These are phyloP conservation scores for Scaptomyza flava DNA, from an alignment of 2,888 invertebrate genomes.

Conservation along the genomic window DNA sequence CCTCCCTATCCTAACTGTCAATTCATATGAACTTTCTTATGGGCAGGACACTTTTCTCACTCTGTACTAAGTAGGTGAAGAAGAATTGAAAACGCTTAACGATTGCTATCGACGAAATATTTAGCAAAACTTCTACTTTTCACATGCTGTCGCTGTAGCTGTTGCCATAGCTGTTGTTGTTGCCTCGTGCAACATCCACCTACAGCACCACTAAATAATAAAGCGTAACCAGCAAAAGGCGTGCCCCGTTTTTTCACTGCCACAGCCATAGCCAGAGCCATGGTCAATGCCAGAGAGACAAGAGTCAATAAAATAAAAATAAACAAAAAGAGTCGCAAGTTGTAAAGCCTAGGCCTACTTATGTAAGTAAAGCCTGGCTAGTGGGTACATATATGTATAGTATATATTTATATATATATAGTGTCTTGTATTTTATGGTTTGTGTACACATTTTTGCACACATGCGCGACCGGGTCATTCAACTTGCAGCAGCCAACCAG, in stretches of 20 bases:
- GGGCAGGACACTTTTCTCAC: conserved; percentile 1
- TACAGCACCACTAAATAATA: conserved; percentile 76
- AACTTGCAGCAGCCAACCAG: conserved; percentile 70
- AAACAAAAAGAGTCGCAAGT: conserved; percentile 39
- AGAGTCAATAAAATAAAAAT: conserved; percentile 12
- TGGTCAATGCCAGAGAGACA: conserved; percentile 31
- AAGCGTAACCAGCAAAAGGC: conserved; percentile 79
- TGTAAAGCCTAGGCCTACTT: conserved; percentile 68
- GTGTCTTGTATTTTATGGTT: conserved; percentile 81
- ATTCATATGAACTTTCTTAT: too few relatives aligned
- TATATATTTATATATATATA: conserved; percentile 21
- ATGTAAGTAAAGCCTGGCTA: conserved; percentile 73
- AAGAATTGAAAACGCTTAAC: conserved; percentile 35
- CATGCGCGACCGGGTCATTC: conserved; percentile 82
- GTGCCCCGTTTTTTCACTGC: conserved; percentile 50
- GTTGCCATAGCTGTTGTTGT: conserved; percentile 2
- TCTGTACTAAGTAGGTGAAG: background rate
- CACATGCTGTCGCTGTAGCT: conserved; percentile 41
- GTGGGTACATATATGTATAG: conserved; percentile 17
- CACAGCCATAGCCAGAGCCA: conserved; percentile 34
- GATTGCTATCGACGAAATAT: conserved; percentile 64
- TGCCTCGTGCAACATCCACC: conserved; percentile 50
- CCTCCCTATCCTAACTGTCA: too few relatives aligned
- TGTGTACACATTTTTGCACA: conserved; percentile 82
- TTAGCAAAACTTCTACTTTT: conserved; percentile 75